Percentiles rank a stretch among this genome's conserved stretches.
These are phyloP conservation scores for Drosophila kanekoi DNA, from an alignment of 2,888 invertebrate species.

Conservation along the genomic window DNA sequence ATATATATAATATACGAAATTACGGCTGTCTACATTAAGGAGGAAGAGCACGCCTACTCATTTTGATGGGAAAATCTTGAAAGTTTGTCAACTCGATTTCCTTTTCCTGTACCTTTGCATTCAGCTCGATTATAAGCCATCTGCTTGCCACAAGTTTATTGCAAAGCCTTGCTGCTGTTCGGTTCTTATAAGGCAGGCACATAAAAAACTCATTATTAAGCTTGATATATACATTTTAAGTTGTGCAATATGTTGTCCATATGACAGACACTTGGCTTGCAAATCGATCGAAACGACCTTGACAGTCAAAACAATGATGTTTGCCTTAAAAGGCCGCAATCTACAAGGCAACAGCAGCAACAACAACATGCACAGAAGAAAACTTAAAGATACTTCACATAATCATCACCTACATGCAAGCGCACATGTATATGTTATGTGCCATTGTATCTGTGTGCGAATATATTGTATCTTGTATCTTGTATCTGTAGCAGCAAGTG, in stretches of 20 bases:
- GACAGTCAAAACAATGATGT: constrained; percentile 73
- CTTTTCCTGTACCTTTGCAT: background rate
- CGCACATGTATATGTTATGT: constrained; percentile 40
- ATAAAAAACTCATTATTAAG: constrained; percentile 31
- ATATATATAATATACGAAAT: no score
- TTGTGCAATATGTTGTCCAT: constrained; percentile 50
- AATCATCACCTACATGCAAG: constrained; percentile 51
- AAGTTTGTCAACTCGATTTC: background rate
- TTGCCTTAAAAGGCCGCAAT: constrained; percentile 67
- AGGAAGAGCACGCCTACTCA: no score
- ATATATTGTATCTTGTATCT: constrained; percentile 28
- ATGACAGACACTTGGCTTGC: constrained; percentile 55
- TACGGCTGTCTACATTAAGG: no score
- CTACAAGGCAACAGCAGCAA: constrained; percentile 26
- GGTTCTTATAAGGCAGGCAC: constrained; percentile 33
- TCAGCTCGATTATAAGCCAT: constrained; percentile 12
- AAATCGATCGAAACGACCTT: constrained; percentile 73
- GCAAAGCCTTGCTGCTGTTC: constrained; percentile 26
- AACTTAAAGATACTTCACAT: constrained; percentile 44
- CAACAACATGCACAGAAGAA: constrained; percentile 18
- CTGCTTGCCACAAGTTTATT: constrained; percentile 42
- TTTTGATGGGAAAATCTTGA: no score
- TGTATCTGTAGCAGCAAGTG: constrained; percentile 36
- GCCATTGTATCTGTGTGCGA: constrained; percentile 35
- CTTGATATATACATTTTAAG: constrained; percentile 20